A percentile compares a stretch with the other conserved stretches of the same genome.
phyloP scores from a whole-genome alignment of 1,140 invertebrate genomes.

The Heterodera schachtii region DNA sequence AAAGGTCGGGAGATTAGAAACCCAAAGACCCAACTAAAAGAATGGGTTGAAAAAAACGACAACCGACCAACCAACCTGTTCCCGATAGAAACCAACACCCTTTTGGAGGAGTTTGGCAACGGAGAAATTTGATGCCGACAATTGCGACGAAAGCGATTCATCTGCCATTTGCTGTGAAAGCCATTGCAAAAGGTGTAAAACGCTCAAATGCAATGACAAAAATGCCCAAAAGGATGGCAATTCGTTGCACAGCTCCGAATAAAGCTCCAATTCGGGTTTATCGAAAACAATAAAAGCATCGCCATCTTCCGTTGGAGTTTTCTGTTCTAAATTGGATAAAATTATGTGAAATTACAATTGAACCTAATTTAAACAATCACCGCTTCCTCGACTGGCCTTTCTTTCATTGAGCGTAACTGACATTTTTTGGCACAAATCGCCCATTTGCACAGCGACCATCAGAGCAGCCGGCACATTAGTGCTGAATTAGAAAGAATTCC shows the following conservation, averaged over 20 bases:
- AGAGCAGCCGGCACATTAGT: conserved; percentile 43
- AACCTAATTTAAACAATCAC: not conserved
- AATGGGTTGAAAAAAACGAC: not conserved
- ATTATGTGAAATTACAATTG: not conserved
- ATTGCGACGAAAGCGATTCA: not conserved
- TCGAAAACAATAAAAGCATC: conserved; percentile 9
- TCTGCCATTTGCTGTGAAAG: not conserved
- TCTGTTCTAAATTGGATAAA: not conserved
- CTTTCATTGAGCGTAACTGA: not conserved
- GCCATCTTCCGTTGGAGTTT: not conserved
- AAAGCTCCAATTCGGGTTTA: not conserved
- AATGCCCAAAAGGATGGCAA: not conserved
- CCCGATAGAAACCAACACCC: conserved; percentile 49
- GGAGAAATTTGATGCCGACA: conserved; percentile 17
- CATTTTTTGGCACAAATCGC: not conserved
- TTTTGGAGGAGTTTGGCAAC: conserved; percentile 35
- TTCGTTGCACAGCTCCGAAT: not conserved
- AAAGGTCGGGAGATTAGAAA: conserved; percentile 8
- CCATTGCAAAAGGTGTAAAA: conserved; percentile 32
- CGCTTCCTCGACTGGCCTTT: not conserved
- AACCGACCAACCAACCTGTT: conserved; percentile 30
- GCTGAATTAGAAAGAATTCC: conserved; percentile 7
- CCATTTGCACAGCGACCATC: conserved; percentile 27
- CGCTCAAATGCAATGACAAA: conserved; percentile 31
- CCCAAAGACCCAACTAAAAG: conserved; percentile 36